Percentiles rank a stretch among this genome's conserved stretches.
phyloP scores from a whole-genome alignment of 2,797 vertebrate genomes.

The Micromesistius poutassou region DNA sequence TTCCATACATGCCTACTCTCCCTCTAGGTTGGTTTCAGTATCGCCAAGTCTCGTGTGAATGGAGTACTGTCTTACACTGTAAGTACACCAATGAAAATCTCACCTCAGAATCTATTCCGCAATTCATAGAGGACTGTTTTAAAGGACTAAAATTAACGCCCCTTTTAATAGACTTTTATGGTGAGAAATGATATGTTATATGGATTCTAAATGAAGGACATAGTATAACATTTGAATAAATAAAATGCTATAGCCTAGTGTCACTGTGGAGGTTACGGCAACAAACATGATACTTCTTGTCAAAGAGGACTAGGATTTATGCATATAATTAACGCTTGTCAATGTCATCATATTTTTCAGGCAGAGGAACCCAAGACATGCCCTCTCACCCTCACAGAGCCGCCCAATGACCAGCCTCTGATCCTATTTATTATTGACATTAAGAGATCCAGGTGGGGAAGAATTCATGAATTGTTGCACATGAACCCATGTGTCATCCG shows the following conservation, averaged over 20 bases:
- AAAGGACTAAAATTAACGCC: background rate
- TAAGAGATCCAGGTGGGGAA: constrained; percentile 50
- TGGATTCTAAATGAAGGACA: background rate
- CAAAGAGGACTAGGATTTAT: background rate
- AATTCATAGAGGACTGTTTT: background rate
- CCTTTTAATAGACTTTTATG: background rate
- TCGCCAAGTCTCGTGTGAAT: constrained; percentile 74
- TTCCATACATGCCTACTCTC: background rate
- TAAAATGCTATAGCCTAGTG: background rate
- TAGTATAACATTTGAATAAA: background rate
- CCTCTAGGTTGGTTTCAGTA: constrained; percentile 79
- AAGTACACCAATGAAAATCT: constrained; percentile 53
- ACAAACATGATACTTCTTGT: background rate
- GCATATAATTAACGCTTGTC: background rate
- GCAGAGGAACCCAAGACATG: constrained; percentile 61
- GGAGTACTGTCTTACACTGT: constrained; percentile 75
- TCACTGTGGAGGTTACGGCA: background rate
- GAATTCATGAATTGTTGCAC: background rate
- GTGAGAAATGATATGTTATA: background rate
- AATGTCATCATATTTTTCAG: constrained; percentile 41
- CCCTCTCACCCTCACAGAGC: constrained; percentile 35
- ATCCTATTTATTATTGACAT: constrained; percentile 73
- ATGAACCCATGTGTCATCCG: background rate
- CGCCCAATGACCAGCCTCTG: constrained; percentile 54
- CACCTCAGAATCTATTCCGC: background rate